Evolutionary conservation across 2,113 vertebrate species (phyloP), one percentile per base, ranked within the genome.

Genomic region (Synodontis membranacea): DNA sequence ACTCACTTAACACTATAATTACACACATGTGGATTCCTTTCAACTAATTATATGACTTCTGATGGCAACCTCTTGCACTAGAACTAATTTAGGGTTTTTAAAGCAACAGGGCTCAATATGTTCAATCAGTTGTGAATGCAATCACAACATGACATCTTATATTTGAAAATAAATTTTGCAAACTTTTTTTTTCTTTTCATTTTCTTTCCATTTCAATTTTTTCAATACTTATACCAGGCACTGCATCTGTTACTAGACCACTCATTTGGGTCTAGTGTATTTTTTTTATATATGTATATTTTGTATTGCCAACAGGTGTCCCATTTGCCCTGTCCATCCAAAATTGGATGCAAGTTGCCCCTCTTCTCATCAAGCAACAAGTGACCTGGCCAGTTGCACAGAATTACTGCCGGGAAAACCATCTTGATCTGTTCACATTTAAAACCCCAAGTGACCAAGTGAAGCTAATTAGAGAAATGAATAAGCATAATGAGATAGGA

Each of bases 401-500:
- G 34, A 34, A 34, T 48, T 88, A 86, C 87, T 90, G 89, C 72
- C 64, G 78, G 50, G 68, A 66, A n/a, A 62, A 21, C 0, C 48
- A 80, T 80, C 80, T 54, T 5, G 87, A 86, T 23, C 76, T 88
- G n/a, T 83, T n/a, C 5, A 52, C 82, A 23, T 19, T 85, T 4
- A n/a, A 15, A 52, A 50, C 21, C 37, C 39, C 0, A 23, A 31
- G 2, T 37, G 62, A 68, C 62, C 21, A 66, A 48, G 19, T 6
- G 9, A 34, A 25, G 46, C 15, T 83, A 34, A 50, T 4, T 12
- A 12, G 50, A 15, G 44, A 34, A 68, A 1, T 9, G 5, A 12
- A 21, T 2, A 66, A 1, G 0, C 1, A 7, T n/a, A 54, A 37
- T 34, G 1, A 3, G 0, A 2, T 10, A 0, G 5, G 0, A 0